Conservation (phyloP, 2,113 vertebrate species). For the Laticauda laticaudata region DNA sequence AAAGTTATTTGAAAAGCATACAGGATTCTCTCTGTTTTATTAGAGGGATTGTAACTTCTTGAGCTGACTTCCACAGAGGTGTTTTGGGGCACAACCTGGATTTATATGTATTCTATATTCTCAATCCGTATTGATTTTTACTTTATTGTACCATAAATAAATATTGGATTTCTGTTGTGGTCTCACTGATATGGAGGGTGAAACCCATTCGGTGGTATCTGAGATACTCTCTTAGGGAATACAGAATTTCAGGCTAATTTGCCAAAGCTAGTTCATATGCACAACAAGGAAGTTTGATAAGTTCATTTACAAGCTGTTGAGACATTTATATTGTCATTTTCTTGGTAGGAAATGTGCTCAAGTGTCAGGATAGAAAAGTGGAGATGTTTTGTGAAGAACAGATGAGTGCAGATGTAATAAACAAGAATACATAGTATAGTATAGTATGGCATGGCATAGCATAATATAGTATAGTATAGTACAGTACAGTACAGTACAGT, state of each 20-base stretch:
- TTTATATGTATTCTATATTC: not conserved
- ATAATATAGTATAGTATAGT: not conserved
- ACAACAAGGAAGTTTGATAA: not conserved
- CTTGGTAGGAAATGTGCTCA: not conserved
- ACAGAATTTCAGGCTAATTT: not conserved
- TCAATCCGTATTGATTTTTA: not conserved
- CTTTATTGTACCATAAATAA: not conserved
- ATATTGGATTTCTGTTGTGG: not conserved
- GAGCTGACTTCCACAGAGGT: not conserved
- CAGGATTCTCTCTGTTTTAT: not conserved
- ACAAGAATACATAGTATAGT: not conserved
- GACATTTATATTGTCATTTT: not conserved
- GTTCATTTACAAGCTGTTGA: not conserved
- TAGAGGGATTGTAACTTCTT: not conserved
- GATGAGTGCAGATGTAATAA: not conserved
- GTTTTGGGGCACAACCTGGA: not conserved
- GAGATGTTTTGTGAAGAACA: not conserved
- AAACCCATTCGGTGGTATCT: not conserved
- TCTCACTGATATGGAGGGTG: not conserved
- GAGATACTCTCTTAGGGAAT: not conserved
- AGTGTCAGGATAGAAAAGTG: accelerated
- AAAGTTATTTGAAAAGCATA: not conserved
- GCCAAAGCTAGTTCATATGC: not conserved
- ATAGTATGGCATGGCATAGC: not conserved
- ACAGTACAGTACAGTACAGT: not conserved